A percentile compares a stretch with the other conserved stretches of the same genome.
phyloP scores from a whole-genome alignment of 2,888 invertebrate genomes.

The Drosophila meridionalis region DNA sequence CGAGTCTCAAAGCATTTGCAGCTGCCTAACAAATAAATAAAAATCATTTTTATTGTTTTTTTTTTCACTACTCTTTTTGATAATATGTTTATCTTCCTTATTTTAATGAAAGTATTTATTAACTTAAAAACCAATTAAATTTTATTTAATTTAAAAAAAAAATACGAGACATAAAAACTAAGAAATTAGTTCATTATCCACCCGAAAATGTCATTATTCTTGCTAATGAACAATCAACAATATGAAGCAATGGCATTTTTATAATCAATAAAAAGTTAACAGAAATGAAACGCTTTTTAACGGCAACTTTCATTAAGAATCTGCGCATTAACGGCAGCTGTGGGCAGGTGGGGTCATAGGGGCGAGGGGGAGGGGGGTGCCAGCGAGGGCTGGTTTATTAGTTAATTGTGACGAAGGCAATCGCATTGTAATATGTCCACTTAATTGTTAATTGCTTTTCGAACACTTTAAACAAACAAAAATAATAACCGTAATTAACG shows the following conservation, averaged over 20 bases:
- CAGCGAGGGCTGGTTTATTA: constrained; percentile 52
- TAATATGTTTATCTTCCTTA: too few species aligned
- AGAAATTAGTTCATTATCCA: constrained; percentile 18
- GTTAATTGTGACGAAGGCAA: constrained; percentile 74
- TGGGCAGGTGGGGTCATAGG: background rate
- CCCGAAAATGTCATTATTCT: background rate
- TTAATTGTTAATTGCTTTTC: constrained; percentile 76
- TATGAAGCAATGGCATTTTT: constrained; percentile 16
- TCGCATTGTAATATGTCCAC: constrained; percentile 70
- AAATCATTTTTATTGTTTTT: too few species aligned
- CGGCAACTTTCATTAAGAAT: constrained; percentile 69
- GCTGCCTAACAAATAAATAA: too few species aligned
- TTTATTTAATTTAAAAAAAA: too few species aligned
- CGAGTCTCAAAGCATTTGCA: too few species aligned
- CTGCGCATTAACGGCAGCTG: constrained; percentile 39
- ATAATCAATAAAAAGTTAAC: constrained; percentile 49
- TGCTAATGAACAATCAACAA: background rate
- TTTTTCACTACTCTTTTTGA: too few species aligned
- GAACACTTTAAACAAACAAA: constrained; percentile 75
- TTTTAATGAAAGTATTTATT: too few species aligned
- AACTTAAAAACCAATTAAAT: too few species aligned
- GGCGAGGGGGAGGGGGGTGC: background rate
- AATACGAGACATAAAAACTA: background rate
- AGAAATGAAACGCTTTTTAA: constrained; percentile 53
- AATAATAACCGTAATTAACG: constrained; percentile 68